Evolutionary conservation across 2,113 vertebrate species (phyloP), one percentile per base, ranked within the genome.

Genomic region (Microcebus murinus): DNA sequence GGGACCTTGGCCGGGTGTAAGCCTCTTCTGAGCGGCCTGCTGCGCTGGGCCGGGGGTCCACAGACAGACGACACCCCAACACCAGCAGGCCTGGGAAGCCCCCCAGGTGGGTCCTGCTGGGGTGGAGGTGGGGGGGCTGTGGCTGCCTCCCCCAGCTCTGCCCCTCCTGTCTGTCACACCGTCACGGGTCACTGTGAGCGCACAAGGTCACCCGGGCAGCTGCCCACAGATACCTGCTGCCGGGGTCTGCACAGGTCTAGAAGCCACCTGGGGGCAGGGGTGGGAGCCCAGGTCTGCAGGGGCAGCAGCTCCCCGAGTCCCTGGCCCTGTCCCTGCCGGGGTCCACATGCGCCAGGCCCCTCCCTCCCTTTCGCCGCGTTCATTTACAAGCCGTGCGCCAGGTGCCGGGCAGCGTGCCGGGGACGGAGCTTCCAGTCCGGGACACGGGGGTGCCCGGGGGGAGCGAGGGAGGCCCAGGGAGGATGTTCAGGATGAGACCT

Each of bases 31-130:
- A 67, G 86, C 18, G 57, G 9, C 50, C 77, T 29, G 50, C 5
- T 48, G 42, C 20, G 9, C 36, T 8, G 20, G 15, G 36, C 52
- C 55, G 48, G 36, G 36, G 10, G 61, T 73, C 65, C 4, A 6
- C 12, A 67, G 86, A 79, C 13, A 45, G 73, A 67, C 14, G 25
- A 8, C 0, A 4, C 27, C 15, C 39, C 45, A 57, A 14, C 21
- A n/a, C n/a, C 1, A 21, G 61, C 80, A 73, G 65, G 34, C 50
- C 3, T 1, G 65, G 65, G 67, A 42, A 27, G 3, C 25, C 73
- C n/a, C 0, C 1, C 3, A 14, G 12, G 27, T 4, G 18, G 79
- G 29, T 31, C 25, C 31, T 14, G 13, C 6, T 0, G 0, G 0
- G 27, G n/a, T 7, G 20, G 87, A 45, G 10, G 14, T 42, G 52